Conservation (phyloP, 2,888 invertebrate genomes). For the Stenolophus ochropezus region DNA sequence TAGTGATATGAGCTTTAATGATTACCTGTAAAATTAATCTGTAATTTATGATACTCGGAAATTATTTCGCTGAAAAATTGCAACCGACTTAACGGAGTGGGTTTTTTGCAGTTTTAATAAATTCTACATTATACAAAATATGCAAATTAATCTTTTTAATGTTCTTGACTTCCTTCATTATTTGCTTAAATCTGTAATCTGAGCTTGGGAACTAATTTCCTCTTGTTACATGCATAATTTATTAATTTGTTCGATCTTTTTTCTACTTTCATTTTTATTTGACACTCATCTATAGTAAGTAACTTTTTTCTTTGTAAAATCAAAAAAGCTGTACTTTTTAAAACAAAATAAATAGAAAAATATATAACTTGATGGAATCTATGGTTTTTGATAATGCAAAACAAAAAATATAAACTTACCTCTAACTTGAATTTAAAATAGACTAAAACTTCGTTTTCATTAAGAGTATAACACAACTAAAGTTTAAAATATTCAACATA, state of each 20-base stretch:
- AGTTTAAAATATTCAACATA: too few species aligned
- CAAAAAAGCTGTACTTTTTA: too few species aligned
- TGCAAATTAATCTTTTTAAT: background rate
- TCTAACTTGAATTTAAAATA: too few species aligned
- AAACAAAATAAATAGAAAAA: too few species aligned
- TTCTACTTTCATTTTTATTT: background rate
- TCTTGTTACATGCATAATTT: background rate
- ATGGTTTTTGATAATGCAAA: too few species aligned
- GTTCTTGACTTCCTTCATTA: background rate
- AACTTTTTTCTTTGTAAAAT: too few species aligned
- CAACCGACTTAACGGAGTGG: background rate
- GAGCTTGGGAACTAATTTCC: background rate
- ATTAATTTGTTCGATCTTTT: background rate
- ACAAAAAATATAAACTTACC: too few species aligned
- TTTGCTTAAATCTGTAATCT: background rate
- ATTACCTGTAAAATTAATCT: background rate
- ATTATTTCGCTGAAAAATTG: background rate
- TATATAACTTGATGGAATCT: too few species aligned
- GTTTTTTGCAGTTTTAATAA: background rate
- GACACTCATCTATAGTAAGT: too few species aligned
- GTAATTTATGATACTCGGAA: constrained; percentile 3
- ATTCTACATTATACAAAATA: background rate
- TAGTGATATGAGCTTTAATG: constrained; percentile 5
- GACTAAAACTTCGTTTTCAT: too few species aligned
- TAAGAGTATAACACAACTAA: too few species aligned